Base-by-base conservation (phyloP, 2,888 invertebrate genomes). In the Pollenia labialis region DNA sequence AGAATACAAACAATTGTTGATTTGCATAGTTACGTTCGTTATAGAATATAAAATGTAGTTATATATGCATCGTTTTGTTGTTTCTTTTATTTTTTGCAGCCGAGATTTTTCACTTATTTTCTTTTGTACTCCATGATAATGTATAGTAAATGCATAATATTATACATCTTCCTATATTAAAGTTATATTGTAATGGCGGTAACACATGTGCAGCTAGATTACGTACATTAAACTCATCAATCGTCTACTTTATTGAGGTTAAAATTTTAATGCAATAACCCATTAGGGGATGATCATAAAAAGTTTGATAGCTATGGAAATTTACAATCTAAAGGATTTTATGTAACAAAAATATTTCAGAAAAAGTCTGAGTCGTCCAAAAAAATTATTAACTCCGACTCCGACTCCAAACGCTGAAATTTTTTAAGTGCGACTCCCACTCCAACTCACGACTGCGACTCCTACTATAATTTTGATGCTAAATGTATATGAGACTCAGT, bases 211-310 rank as follows among this genome's bases (percentile, higher is more conserved):
- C 68, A 79, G 44, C 32, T 80, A 64, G 32, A 80, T 82, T 79
- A 58, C 48, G 64, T 60, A 69, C 58, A 80, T 80, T 82, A 79
- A 64, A 83, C 75, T 79, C 83, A 83, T 83, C 82, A 86, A 83
- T 86, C 79, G 82, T 80, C 58, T 50, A 44, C 48, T 64, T 32
- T 48, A 75, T 74, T 85, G 62, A 69, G 74, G 82, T 69, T 56
- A 62, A 56, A 48, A 72, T n/a, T 44, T 16, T 64, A 46, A 32
- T 46, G n/a, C 23, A 58, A 32, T 75, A 82, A 82, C 75, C 75
- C 69, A 62, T 62, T 54, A 16, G 9, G 40, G 18, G 12, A 52
- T 8, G 4, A 71, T 12, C 1, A 4, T 58, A 32, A 32, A 32
- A 7, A 1, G 32, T 14, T n/a, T 40, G 7, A 6, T 60, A 32